Evolutionary conservation across 1,140 invertebrate genomes (phyloP).

Genomic region (Camponotus vicinus): DNA sequence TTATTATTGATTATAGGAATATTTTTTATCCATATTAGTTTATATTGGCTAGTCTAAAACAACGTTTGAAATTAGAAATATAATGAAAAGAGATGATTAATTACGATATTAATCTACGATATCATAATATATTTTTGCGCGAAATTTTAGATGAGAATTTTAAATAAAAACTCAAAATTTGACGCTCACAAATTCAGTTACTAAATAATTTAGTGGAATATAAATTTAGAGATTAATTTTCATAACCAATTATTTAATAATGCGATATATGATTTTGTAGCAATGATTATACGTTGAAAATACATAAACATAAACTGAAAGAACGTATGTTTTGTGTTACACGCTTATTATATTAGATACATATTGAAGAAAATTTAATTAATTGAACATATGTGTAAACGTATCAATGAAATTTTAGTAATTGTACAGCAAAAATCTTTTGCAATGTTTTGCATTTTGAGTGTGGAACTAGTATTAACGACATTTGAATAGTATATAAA

Average conservation of each 20-base stretch:
- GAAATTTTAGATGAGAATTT: not conserved
- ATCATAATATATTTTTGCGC: not conserved
- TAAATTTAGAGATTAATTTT: constrained; percentile 21
- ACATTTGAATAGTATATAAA: not conserved
- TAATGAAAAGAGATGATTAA: not conserved
- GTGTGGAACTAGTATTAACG: constrained; percentile 14
- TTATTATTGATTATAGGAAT: constrained; percentile 1
- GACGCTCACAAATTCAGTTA: constrained; percentile 17
- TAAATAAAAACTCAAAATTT: not conserved
- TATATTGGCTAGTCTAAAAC: not conserved
- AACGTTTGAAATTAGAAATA: constrained; percentile 33
- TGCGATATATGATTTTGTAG: not conserved
- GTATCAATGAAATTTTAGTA: constrained; percentile 28
- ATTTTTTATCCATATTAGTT: constrained; percentile 6
- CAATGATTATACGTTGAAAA: constrained; percentile 7
- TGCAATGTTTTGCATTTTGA: not conserved
- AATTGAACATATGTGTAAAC: not conserved
- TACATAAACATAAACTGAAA: not conserved
- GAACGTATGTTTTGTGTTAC: constrained; percentile 14
- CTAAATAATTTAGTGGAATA: constrained; percentile 5
- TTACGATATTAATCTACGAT: not conserved
- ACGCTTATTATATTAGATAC: constrained; percentile 14
- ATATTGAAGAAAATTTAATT: constrained; percentile 44
- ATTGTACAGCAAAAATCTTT: constrained; percentile 8
- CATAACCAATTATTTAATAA: constrained; percentile 8